Base-by-base conservation (phyloP, 2,888 invertebrate species). In the Machimus rusticus region DNA sequence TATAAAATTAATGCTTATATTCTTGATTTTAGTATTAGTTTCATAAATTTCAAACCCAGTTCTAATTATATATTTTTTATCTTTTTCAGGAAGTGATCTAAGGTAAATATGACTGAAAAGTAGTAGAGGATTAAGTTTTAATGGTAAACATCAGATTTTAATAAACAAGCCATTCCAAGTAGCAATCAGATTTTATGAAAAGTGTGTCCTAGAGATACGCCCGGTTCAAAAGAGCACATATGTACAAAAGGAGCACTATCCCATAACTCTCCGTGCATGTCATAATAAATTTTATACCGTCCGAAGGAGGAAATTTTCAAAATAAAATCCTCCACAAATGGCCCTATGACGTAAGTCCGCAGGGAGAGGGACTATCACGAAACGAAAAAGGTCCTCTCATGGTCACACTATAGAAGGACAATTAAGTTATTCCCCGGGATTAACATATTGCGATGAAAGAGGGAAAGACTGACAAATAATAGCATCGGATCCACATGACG, bases 401-500 rank as follows among this genome's bases (percentile, higher is more conserved):
- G 84, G 84, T 66, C 84, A 84, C 74, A 57, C 74, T 43, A 87
- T 87, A 87, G 84, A 85, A 86, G 85, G 85, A 66, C 87, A 87
- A 87, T 87, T 87, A 87, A 87, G 85, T 87, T 87, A 87, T 87
- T 85, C 87, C 66, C 23, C 16, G 23, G 87, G 84, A 87, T 87
- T 87, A 87, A 87, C 86, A 87, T 87, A 87, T 87, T 87, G 81
- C 82, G 34, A 79, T 81, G 81, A 82, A 87, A 78, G 66, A 87
- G 77, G 28, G 43, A 39, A 57, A 66, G 79, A 86, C 51, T 87
- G 34, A 84, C 82, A 88, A 87, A 86, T 88, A 86, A 77, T 77
- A 77, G 89, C 88, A 89, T 74, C 57, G 82, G 87, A 87, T 87
- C 81, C 87, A 82, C 87, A 82, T 87, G 87, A 87, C 87, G 87